Conservation (phyloP, 2,888 invertebrate genomes). For the Cyclophora punctaria region DNA sequence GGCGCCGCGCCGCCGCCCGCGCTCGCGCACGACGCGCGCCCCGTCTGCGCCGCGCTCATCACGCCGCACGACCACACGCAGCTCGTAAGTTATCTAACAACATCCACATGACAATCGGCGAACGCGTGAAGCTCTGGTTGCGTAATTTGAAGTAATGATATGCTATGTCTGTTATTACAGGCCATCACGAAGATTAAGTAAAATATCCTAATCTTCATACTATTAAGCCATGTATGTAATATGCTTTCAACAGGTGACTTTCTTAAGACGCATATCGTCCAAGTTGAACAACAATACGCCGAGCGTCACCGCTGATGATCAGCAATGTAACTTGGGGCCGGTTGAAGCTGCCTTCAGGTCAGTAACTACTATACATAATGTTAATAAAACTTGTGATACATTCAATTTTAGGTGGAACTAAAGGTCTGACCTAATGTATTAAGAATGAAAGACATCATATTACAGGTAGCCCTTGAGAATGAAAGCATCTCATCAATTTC, state of each 20-base stretch:
- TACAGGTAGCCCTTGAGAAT: too few species aligned
- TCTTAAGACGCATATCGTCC: conserved; percentile 56
- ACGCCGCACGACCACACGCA: conserved; percentile 41
- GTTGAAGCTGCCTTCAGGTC: conserved; percentile 47
- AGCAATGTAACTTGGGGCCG: conserved; percentile 32
- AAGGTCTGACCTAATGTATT: too few species aligned
- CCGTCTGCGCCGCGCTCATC: conserved; percentile 33
- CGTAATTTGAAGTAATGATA: too few species aligned
- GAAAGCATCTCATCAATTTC: too few species aligned
- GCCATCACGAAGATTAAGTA: neutral
- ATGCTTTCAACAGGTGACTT: conserved; percentile 43
- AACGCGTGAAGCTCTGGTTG: too few species aligned
- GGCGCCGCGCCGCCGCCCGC: conserved; percentile 36
- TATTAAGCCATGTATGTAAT: neutral
- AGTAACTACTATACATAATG: neutral
- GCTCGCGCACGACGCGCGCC: conserved; percentile 38
- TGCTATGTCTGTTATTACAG: too few species aligned
- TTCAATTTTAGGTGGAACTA: too few species aligned
- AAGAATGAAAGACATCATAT: too few species aligned
- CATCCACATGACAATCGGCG: too few species aligned
- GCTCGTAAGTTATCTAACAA: too few species aligned
- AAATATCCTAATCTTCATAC: neutral
- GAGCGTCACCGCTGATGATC: conserved; percentile 46
- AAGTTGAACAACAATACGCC: conserved; percentile 64
- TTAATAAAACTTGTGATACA: too few species aligned